Conservation (phyloP, 2,113 vertebrate species). For the Progne subis region DNA sequence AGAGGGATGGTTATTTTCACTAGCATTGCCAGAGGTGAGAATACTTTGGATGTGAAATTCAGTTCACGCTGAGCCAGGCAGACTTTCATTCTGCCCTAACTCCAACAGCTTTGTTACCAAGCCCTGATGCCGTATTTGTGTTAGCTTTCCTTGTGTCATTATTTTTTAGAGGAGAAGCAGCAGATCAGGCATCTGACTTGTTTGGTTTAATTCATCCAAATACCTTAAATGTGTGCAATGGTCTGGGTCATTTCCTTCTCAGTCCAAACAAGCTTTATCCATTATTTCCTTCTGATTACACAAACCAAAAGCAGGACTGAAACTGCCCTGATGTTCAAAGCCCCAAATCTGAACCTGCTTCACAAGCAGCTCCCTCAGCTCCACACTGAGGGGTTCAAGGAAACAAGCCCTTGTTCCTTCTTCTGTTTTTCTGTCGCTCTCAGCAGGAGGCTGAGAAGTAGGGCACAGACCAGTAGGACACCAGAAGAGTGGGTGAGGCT, state of each 20-base stretch:
- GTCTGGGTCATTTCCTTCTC: conserved; percentile 4
- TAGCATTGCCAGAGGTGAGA: not conserved
- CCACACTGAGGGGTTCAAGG: not conserved
- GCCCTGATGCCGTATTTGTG: not conserved
- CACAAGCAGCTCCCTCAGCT: not conserved
- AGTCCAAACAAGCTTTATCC: not conserved
- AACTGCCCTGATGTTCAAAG: not conserved
- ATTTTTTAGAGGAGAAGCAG: not conserved
- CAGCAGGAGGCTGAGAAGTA: not conserved
- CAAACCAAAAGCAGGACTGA: not conserved
- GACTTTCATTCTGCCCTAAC: not conserved
- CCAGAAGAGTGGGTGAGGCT: not conserved
- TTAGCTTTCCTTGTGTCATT: not conserved
- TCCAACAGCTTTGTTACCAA: not conserved
- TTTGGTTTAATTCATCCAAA: conserved; percentile 29
- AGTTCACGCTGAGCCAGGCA: not conserved
- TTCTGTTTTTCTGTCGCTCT: not conserved
- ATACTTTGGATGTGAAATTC: not conserved
- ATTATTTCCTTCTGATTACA: conserved; percentile 6
- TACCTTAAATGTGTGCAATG: not conserved
- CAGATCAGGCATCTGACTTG: not conserved
- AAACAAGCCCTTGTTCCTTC: not conserved
- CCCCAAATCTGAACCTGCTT: not conserved
- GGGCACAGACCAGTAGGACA: not conserved
- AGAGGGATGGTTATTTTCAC: not conserved